Evolutionary conservation across 2,113 vertebrate species (phyloP), one percentile per base, ranked within the genome.

Genomic region (Carassius auratus): DNA sequence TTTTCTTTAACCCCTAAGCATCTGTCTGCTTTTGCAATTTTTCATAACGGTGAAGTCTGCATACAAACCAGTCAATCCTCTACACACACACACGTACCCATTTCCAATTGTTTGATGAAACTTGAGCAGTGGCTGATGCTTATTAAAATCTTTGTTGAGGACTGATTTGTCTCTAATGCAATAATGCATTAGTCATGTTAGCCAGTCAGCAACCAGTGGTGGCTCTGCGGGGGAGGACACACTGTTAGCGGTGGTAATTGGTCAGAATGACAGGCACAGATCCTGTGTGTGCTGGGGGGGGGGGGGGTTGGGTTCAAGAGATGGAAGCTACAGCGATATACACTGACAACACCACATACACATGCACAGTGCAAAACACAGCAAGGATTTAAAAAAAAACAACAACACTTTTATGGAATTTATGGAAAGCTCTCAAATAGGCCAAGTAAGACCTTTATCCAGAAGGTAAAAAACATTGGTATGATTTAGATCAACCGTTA

Each of bases 151-250:
- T 86, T 84, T 21, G 68, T 75, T 8, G 59, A 88, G 85, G 80
- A 90, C 90, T 89, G 87, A 93, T 91, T 86, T 90, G 89, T 89
- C 92, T 92, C 92, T 91, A 92, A 93, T 91, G 87, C 83, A 77
- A 89, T 88, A 90, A 91, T 89, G 89, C 86, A 86, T 48, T 89
- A 73, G 86, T 87, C 91, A 90, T 88, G 91, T 83, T 81, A 83
- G 61, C 17, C 62, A 57, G 75, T 69, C 80, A 69, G 83, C 75
- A 76, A 86, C 84, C 85, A 81, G 74, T 36, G 21, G 75, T 74
- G 89, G 91, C 92, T 93, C 91, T 59, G 86, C 3, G 19, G 81
- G 88, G 88, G 86, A 91, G 15, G 89, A 83, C 84, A 81, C 86
- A 86, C 90, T 91, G 87, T 84, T 90, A 92, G 91, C 88, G 90